Evolutionary conservation across 2,888 invertebrate genomes (phyloP).

Genomic region (Agrotis puta): DNA sequence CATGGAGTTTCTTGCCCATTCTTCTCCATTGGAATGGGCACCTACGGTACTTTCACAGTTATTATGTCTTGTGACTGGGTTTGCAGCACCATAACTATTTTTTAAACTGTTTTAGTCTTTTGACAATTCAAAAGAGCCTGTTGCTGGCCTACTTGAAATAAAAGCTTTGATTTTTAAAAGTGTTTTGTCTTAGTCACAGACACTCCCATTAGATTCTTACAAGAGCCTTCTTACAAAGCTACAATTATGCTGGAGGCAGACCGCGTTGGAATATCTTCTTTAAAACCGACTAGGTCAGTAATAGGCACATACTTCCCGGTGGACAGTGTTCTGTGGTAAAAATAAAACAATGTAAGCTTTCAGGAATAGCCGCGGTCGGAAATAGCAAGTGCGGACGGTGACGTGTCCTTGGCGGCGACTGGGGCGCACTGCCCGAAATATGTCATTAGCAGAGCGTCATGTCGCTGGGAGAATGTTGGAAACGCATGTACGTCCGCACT

Average conservation of each 20-base stretch:
- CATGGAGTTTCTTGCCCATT: no score
- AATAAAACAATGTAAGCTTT: slow-evolving; percentile 90
- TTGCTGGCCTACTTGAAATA: no score
- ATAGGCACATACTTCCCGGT: slow-evolving; percentile 82
- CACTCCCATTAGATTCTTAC: slow-evolving; percentile 60
- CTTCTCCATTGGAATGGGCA: no score
- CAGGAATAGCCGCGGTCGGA: slow-evolving; percentile 86
- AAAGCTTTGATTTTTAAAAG: no score
- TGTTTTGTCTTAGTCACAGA: slow-evolving; percentile 53
- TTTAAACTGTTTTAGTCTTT: no score
- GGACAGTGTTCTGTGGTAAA: slow-evolving; percentile 82
- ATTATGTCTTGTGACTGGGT: no score
- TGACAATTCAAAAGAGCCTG: no score
- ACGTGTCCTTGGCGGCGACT: slow-evolving; percentile 85
- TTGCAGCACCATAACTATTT: no score
- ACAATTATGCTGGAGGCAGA: background rate
- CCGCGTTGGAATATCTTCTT: slow-evolving; percentile 15
- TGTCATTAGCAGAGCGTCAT: slow-evolving; percentile 81
- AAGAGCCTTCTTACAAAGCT: slow-evolving; percentile 43
- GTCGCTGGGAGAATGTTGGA: slow-evolving; percentile 69
- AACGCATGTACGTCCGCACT: slow-evolving; percentile 48
- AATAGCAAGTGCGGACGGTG: slow-evolving; percentile 84
- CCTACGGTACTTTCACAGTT: no score
- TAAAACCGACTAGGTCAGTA: slow-evolving; percentile 52
- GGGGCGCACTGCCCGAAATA: slow-evolving; percentile 79